A percentile compares a stretch with the other conserved stretches of the same genome.
Evolutionary conservation across 1,140 invertebrate genomes (phyloP).

Genomic region (Zophobas atratus): DNA sequence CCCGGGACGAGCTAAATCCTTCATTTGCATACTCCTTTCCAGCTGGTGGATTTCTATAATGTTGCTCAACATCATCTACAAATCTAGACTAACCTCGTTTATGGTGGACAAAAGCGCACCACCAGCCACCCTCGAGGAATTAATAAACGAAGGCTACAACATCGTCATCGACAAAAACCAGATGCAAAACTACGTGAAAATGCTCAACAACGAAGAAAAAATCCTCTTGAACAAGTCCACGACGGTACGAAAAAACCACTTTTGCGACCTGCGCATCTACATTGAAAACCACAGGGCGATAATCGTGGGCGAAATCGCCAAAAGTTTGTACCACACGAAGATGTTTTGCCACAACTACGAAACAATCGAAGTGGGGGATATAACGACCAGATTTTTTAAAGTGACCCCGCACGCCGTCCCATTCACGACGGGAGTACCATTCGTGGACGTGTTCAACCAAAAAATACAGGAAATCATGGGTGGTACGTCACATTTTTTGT

Average conservation of each 20-base stretch:
- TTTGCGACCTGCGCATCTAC: not conserved
- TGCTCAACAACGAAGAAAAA: not conserved
- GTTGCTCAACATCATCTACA: not conserved
- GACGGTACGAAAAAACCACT: not conserved
- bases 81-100: not conserved
- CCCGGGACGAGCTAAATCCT: not conserved
- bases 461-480: not conserved
- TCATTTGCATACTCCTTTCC: not conserved
- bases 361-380: not conserved
- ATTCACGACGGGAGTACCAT: not conserved
- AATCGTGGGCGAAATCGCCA: not conserved
- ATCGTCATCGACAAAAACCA: not conserved
- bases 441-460: not conserved
- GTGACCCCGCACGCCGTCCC: not conserved
- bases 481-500: not conserved
- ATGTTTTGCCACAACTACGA: not conserved
- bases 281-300: not conserved
- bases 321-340: not conserved
- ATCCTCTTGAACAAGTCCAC: not conserved
- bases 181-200: conserved; percentile 1
- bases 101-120: not conserved
- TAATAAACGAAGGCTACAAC: not conserved
- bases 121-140: not conserved
- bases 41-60: not conserved
- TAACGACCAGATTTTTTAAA: not conserved